phyloP scores from a whole-genome alignment of 1,140 invertebrate species.

The Drosophila gunungcola region DNA sequence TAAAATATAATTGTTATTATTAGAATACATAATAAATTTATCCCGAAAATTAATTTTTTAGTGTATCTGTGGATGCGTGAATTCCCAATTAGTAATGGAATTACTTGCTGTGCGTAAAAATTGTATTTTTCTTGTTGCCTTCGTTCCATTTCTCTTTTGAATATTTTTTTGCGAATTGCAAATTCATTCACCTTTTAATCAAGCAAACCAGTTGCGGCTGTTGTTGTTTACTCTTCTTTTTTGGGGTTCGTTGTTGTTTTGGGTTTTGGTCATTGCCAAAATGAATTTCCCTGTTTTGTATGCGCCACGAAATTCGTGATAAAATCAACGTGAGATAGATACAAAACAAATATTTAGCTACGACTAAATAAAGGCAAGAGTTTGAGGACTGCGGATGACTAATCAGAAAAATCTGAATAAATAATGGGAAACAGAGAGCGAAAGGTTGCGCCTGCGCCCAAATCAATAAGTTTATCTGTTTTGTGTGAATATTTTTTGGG shows the following conservation, averaged over 20 bases:
- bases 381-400: constrained; percentile 20
- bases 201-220: constrained; percentile 68
- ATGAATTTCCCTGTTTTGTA: constrained; percentile 71
- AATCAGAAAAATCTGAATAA: constrained; percentile 28
- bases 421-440: background rate
- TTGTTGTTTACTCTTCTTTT: constrained; percentile 38
- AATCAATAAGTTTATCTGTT: constrained; percentile 5
- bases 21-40: no score
- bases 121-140: constrained; percentile 23
- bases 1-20: no score
- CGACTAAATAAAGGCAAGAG: constrained; percentile 3
- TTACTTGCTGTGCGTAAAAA: constrained; percentile 32
- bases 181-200: constrained; percentile 83
- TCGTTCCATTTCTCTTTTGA: constrained; percentile 23
- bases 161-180: constrained; percentile 57
- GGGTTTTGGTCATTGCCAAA: constrained; percentile 44
- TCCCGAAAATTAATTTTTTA: background rate
- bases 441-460: constrained; percentile 22
- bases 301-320: constrained; percentile 61
- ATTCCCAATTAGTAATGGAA: background rate
- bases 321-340: constrained; percentile 73
- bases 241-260: constrained; percentile 24
- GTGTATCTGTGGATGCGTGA: background rate
- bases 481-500: constrained; percentile 4
- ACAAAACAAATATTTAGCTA: constrained; percentile 61